Evolutionary conservation across 2,113 vertebrate species (phyloP).

Genomic region (Cottus gobio): DNA sequence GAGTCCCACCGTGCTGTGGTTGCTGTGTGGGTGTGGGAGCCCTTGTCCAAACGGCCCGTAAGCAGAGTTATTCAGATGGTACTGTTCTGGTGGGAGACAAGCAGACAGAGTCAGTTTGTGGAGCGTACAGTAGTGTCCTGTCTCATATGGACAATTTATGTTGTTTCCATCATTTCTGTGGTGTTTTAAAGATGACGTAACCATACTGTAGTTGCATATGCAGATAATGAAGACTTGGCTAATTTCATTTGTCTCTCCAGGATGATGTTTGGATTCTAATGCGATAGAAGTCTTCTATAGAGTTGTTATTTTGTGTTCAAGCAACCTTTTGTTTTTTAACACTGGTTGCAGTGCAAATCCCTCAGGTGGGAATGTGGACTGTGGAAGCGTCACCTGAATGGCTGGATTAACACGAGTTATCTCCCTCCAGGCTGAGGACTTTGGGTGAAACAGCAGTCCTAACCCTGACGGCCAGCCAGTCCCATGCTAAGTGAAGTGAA

Average conservation of each 20-base stretch:
- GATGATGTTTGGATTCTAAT: too few species aligned
- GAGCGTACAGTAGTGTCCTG: neutral
- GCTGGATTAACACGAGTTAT: neutral
- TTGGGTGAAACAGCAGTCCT: constrained; percentile 5
- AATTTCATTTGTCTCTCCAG: too few species aligned
- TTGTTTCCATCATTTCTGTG: neutral
- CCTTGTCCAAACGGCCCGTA: constrained; percentile 70
- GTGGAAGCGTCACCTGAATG: neutral
- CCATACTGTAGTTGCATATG: neutral
- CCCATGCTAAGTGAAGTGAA: constrained; percentile 57
- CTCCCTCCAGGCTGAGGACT: constrained; percentile 18
- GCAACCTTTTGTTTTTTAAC: neutral
- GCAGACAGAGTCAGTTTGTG: neutral
- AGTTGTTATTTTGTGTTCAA: neutral
- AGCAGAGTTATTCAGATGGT: constrained; percentile 80
- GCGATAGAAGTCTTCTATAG: too few species aligned
- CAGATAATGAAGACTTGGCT: neutral
- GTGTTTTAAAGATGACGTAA: neutral
- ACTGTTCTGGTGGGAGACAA: constrained; percentile 76
- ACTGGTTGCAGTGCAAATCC: neutral
- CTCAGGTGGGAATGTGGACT: neutral
- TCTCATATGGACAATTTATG: neutral
- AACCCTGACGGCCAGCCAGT: constrained; percentile 17
- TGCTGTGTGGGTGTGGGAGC: constrained; percentile 79
- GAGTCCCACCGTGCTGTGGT: constrained; percentile 75